Conservation (phyloP, 2,113 vertebrate species). For the Suricata suricatta region DNA sequence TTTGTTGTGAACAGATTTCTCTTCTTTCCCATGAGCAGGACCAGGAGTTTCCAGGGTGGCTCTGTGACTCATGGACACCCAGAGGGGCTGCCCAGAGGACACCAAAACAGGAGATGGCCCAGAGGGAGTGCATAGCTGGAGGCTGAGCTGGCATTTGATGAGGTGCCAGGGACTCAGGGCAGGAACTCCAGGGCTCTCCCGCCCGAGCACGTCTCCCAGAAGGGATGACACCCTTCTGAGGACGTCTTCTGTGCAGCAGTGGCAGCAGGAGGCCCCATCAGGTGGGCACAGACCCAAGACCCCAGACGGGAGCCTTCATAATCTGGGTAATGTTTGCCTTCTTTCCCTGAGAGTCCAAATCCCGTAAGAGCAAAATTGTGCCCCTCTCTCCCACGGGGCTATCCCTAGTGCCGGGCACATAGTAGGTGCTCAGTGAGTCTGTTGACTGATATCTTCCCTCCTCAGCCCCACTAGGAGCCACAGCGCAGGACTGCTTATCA, state of each 20-base stretch:
- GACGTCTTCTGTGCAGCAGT: background rate
- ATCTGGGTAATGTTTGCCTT: background rate
- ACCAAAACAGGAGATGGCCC: conserved; percentile 57
- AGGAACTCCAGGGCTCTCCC: background rate
- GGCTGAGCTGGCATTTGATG: conserved; percentile 42
- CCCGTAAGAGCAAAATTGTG: accelerated
- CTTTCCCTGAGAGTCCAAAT: background rate
- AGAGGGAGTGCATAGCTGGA: background rate
- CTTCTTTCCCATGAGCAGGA: background rate
- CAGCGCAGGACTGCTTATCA: accelerated
- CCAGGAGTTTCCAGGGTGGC: background rate
- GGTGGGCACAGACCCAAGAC: background rate
- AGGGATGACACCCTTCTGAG: background rate
- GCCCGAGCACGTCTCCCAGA: background rate
- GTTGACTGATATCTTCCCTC: background rate
- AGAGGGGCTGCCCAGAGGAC: background rate
- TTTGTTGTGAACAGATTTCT: background rate
- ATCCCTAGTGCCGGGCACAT: accelerated
- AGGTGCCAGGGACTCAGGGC: background rate
- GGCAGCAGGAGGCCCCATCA: background rate
- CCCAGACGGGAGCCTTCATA: background rate
- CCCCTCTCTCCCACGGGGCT: no score
- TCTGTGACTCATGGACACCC: background rate
- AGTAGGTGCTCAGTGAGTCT: no score
- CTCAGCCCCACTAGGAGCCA: background rate